Evolutionary conservation across 1,140 invertebrate species (phyloP).

Genomic region (Brachionus plicatilis): DNA sequence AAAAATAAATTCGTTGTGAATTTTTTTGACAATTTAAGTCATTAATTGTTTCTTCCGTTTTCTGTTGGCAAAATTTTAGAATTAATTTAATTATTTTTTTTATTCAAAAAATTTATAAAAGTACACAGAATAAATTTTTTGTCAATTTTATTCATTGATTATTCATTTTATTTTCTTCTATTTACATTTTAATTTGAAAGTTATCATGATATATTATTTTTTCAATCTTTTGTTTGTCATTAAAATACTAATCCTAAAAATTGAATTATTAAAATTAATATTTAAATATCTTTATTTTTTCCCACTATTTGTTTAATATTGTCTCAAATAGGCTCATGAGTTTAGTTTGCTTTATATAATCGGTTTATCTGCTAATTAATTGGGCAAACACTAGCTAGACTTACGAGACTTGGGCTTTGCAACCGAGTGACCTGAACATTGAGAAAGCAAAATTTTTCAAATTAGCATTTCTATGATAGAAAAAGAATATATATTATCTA

Average conservation of each 20-base stretch:
- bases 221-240: too few species aligned
- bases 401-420: background rate
- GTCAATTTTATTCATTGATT: too few species aligned
- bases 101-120: background rate
- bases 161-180: too few species aligned
- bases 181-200: too few species aligned
- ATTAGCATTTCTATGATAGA: background rate
- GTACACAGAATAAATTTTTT: too few species aligned
- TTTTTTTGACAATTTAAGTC: background rate
- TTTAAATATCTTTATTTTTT: background rate
- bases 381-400: background rate
- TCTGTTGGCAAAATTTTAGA: background rate
- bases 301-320: background rate
- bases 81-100: background rate
- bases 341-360: background rate
- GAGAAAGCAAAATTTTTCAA: background rate
- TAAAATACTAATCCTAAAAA: too few species aligned
- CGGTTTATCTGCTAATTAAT: background rate
- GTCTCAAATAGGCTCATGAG: background rate
- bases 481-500: background rate
- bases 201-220: too few species aligned
- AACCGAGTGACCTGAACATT: background rate
- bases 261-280: background rate
- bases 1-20: background rate
- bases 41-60: background rate